A percentile compares a stretch with the other conserved stretches of the same genome.
These are phyloP conservation scores for Tachycineta bicolor DNA, from an alignment of 2,113 vertebrate genomes.

Conservation along the genomic window DNA sequence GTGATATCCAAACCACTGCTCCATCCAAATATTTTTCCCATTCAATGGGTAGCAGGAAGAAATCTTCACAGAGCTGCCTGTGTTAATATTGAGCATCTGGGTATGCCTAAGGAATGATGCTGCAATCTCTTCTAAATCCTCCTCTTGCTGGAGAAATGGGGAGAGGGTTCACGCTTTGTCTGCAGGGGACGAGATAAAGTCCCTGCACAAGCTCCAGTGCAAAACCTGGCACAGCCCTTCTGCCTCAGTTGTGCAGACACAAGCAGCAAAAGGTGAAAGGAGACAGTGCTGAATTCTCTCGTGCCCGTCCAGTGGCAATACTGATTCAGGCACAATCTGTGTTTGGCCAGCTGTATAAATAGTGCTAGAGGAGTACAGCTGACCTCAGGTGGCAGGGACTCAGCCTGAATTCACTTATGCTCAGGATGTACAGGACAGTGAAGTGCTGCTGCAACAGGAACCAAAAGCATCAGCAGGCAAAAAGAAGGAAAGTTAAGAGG, in stretches of 20 bases:
- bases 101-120: not conserved
- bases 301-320: not conserved
- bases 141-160: not conserved
- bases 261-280: not conserved
- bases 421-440: not conserved
- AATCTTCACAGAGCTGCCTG: not conserved
- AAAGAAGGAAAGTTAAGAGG: not conserved
- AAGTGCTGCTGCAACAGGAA: not conserved
- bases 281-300: not conserved
- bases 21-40: not conserved
- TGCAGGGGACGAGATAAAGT: not conserved
- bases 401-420: rapidly evolving
- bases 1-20: slow-evolving; percentile 26
- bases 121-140: slow-evolving; percentile 13
- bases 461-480: not conserved
- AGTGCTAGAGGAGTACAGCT: not conserved
- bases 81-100: slow-evolving; percentile 30
- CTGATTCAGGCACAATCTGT: not conserved
- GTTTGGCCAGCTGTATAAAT: not conserved
- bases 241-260: not conserved
- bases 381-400: not conserved
- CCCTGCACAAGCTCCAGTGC: rapidly evolving
- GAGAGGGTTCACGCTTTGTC: not conserved
- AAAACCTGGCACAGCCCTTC: not conserved
- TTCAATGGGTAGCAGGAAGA: not conserved